Evolutionary conservation across 2,797 vertebrate genomes (phyloP).

Genomic region (Buphagus erythrorhynchus): DNA sequence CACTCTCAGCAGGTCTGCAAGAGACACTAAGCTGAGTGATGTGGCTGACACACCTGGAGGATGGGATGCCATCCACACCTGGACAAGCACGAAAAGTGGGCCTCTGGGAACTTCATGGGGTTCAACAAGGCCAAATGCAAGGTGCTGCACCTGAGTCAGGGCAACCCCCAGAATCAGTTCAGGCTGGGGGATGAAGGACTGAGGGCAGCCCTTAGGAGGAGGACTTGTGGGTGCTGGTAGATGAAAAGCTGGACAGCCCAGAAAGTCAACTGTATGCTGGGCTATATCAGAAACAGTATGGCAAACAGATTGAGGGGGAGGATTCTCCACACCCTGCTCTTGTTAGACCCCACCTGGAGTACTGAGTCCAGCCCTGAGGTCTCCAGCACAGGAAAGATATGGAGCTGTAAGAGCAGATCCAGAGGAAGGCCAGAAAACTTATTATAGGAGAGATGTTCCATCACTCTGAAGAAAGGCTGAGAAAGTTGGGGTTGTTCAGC

Average conservation of each 20-base stretch:
- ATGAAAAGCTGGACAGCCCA: neutral
- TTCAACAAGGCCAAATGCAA: neutral
- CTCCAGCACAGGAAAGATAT: neutral
- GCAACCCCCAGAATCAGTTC: neutral
- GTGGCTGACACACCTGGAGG: neutral
- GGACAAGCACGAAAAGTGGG: accelerated
- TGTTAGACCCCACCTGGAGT: neutral
- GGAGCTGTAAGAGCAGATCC: neutral
- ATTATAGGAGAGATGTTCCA: neutral
- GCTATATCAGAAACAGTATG: neutral
- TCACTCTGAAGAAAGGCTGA: neutral
- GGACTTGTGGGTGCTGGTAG: neutral
- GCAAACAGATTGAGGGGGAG: neutral
- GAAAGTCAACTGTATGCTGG: accelerated
- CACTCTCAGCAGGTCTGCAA: neutral
- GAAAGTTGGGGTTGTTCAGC: neutral
- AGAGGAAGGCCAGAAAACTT: neutral
- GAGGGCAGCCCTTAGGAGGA: neutral
- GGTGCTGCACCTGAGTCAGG: neutral
- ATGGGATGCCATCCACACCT: neutral
- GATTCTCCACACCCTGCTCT: neutral
- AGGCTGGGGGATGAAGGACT: neutral
- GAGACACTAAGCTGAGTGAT: neutral
- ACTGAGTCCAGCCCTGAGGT: neutral
- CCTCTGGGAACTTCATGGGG: neutral